Evolutionary conservation across 2,797 vertebrate species (phyloP).

Genomic region (Mormyrops attenuatus): DNA sequence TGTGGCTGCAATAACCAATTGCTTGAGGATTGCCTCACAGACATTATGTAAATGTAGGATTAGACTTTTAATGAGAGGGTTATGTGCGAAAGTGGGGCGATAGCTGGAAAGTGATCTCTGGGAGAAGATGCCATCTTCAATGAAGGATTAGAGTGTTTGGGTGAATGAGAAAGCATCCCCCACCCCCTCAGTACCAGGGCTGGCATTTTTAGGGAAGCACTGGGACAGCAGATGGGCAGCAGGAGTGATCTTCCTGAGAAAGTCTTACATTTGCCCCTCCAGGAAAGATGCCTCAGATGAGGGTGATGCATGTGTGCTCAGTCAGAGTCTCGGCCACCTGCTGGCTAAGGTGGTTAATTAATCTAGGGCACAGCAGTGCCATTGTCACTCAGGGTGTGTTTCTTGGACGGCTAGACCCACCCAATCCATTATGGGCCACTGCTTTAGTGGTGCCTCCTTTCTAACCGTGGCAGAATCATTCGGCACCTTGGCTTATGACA

Average conservation of each 20-base stretch:
- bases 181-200: background rate
- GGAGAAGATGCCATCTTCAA: conserved; percentile 61
- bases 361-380: background rate
- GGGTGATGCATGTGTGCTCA: background rate
- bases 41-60: conserved; percentile 19
- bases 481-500: background rate
- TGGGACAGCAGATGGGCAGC: background rate
- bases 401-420: background rate
- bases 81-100: conserved; percentile 8
- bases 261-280: background rate
- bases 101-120: conserved; percentile 44
- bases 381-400: background rate
- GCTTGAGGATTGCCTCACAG: conserved; percentile 15
- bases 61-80: conserved; percentile 20
- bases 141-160: conserved; percentile 47
- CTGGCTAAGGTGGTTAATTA: background rate
- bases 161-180: background rate
- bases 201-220: background rate
- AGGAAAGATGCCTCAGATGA: conserved; percentile 12
- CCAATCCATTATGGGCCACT: background rate
- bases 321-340: conserved; percentile 11
- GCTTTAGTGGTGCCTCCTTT: background rate
- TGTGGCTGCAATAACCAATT: conserved; percentile 5
- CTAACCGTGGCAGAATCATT: background rate
- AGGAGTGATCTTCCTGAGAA: background rate